These are phyloP conservation scores for Diogma glabrata DNA, from an alignment of 2,888 invertebrate species.

Conservation along the genomic window DNA sequence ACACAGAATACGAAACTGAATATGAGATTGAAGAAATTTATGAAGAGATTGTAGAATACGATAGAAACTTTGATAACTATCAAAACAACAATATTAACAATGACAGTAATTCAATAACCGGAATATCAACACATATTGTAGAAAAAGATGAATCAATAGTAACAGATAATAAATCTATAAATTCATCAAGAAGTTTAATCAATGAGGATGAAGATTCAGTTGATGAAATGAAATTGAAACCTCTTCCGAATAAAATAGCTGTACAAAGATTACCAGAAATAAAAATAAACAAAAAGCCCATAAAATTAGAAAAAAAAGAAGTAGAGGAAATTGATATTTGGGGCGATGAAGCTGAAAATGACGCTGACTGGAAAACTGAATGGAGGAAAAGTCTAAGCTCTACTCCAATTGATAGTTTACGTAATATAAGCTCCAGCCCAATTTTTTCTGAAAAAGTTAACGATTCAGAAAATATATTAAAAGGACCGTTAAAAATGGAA, in stretches of 20 bases:
- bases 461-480: background rate
- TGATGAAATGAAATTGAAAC: background rate
- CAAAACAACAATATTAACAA: no score
- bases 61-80: background rate
- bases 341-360: conserved; percentile 12
- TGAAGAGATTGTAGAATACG: conserved; percentile 1
- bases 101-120: background rate
- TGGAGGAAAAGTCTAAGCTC: conserved; percentile 12
- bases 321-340: conserved; percentile 18
- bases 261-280: conserved; percentile 3
- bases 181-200: background rate
- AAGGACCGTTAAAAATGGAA: conserved; percentile 1
- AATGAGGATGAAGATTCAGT: background rate
- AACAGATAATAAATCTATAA: background rate
- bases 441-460: background rate
- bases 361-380: conserved; percentile 8
- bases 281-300: no score
- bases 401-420: conserved; percentile 3
- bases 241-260: background rate
- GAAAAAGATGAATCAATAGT: background rate
- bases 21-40: conserved; percentile 7
- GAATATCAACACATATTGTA: background rate
- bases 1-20: conserved; percentile 12
- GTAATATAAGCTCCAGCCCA: no score
- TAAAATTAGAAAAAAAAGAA: conserved; percentile 21